phyloP scores from a whole-genome alignment of 2,113 vertebrate species.

The Myrmecophaga tridactyla region DNA sequence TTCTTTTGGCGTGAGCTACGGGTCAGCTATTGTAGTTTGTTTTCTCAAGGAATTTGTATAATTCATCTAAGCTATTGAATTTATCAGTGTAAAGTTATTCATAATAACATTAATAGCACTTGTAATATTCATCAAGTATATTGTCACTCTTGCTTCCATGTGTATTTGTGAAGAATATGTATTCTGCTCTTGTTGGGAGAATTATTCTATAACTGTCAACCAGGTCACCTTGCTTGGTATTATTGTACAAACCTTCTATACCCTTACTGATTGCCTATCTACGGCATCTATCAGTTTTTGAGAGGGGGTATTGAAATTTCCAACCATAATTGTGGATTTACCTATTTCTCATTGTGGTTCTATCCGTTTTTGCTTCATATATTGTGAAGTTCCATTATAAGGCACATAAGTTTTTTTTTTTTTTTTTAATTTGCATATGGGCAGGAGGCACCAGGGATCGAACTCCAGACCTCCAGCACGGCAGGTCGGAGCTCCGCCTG shows the following conservation, averaged over 20 bases:
- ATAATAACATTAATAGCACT: too few species aligned
- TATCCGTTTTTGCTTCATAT: not conserved
- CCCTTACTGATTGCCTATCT: not conserved
- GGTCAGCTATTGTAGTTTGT: not conserved
- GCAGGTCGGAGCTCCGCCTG: too few species aligned
- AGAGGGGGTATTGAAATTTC: constrained; percentile 4
- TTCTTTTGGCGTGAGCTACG: not conserved
- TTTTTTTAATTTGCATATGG: too few species aligned
- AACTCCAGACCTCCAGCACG: too few species aligned
- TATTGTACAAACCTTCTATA: not conserved
- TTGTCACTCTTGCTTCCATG: not conserved
- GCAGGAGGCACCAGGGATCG: too few species aligned
- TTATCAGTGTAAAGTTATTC: not conserved
- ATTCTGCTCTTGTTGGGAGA: not conserved
- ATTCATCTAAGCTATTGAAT: not conserved
- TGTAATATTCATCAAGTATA: not conserved
- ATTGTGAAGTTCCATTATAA: constrained; percentile 40
- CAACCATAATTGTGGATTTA: not conserved
- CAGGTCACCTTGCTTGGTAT: not conserved
- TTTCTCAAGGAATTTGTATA: not conserved
- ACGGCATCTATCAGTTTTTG: not conserved
- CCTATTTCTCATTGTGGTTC: not conserved
- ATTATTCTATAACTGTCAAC: not conserved
- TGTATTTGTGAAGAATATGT: not conserved
- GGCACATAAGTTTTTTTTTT: not conserved